These are phyloP conservation scores for Armadillidium nasatum DNA, from an alignment of 1,140 invertebrate genomes.

Conservation along the genomic window DNA sequence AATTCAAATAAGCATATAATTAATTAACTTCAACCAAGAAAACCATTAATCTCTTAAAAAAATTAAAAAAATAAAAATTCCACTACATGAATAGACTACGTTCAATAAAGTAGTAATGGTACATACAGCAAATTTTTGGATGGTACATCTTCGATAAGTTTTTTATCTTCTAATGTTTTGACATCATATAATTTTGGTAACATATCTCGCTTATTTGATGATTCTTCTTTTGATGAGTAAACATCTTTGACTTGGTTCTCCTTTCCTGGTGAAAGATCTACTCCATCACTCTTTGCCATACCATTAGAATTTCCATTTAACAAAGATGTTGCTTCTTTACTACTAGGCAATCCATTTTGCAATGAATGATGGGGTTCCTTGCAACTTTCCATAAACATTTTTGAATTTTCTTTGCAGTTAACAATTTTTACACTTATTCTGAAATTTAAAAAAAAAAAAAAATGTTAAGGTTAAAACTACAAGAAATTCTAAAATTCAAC, in stretches of 20 bases:
- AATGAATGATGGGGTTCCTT: background rate
- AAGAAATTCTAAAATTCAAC: no score
- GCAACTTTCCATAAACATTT: background rate
- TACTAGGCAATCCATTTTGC: background rate
- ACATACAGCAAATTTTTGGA: background rate
- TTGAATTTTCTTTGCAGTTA: slow-evolving; percentile 13
- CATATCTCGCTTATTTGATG: background rate
- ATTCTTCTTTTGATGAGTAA: background rate
- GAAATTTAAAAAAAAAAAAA: no score
- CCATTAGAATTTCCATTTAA: background rate
- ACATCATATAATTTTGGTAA: slow-evolving; percentile 5
- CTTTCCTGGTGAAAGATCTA: background rate
- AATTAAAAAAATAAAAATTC: no score
- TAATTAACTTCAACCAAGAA: no score
- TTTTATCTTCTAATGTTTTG: background rate
- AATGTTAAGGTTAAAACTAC: no score
- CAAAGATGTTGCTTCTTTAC: background rate
- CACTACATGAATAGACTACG: no score
- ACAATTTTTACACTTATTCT: background rate
- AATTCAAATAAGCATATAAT: no score
- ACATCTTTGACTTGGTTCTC: background rate
- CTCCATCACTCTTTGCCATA: background rate
- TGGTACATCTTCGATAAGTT: background rate
- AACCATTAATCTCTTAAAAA: no score
- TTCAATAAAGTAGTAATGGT: no score